These are phyloP conservation scores for Agraylea sexmaculata DNA, from an alignment of 1,140 invertebrate species.

Conservation along the genomic window DNA sequence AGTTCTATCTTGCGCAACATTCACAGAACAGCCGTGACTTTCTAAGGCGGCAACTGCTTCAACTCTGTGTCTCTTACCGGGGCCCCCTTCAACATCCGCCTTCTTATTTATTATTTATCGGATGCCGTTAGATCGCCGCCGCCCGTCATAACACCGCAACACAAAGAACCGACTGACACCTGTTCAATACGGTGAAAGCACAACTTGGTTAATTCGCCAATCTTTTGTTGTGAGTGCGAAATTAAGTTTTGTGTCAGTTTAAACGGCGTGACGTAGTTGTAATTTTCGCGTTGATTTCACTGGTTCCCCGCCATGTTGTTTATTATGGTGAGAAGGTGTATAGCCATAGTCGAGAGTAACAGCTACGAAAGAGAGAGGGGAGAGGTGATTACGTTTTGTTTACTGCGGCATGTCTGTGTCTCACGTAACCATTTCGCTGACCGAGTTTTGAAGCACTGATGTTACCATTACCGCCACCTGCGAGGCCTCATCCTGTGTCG, in stretches of 20 bases:
- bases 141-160: conserved; percentile 1
- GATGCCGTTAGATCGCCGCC: neutral
- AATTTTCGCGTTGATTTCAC: too few relatives aligned
- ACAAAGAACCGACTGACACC: too few relatives aligned
- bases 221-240: too few relatives aligned
- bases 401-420: conserved; percentile 9
- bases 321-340: too few relatives aligned
- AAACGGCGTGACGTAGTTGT: too few relatives aligned
- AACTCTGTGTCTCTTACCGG: too few relatives aligned
- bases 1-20: conserved; percentile 14
- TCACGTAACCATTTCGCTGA: conserved; percentile 23
- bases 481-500: too few relatives aligned
- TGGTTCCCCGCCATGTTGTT: too few relatives aligned
- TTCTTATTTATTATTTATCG: neutral
- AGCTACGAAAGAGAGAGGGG: conserved; percentile 7
- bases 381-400: conserved; percentile 11
- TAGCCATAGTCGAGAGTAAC: conserved; percentile 1
- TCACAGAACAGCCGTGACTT: conserved; percentile 14
- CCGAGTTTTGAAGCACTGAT: conserved; percentile 14
- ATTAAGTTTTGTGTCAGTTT: too few relatives aligned
- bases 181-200: too few relatives aligned
- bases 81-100: neutral
- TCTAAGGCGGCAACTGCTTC: conserved; percentile 8
- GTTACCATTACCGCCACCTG: too few relatives aligned
- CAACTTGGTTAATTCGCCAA: too few relatives aligned